Conservation (phyloP, 30 jellyfish, hydroid and myxozoan species). For the Aurelia aurita region DNA sequence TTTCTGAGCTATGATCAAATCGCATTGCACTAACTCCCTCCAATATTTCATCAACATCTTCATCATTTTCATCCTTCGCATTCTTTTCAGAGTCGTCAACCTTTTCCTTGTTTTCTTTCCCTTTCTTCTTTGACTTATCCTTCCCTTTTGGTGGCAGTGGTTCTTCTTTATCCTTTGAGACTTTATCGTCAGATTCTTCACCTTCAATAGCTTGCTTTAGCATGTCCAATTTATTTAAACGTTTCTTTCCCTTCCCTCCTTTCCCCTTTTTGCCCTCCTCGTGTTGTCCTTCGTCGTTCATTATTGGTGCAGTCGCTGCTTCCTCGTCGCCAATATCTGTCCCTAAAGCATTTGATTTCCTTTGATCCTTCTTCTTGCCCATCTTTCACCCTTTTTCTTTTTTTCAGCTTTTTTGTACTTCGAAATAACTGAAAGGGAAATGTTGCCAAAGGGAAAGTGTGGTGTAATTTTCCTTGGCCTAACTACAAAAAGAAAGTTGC, state of each 20-base stretch:
- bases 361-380: slow-evolving; percentile 51
- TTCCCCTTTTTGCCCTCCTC: not conserved
- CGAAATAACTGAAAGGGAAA: no score
- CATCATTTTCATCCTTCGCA: not conserved
- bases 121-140: slow-evolving; percentile 10
- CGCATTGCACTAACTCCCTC: slow-evolving; percentile 4
- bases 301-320: not conserved
- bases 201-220: slow-evolving; percentile 84
- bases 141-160: not conserved
- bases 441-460: no score
- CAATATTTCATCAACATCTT: slow-evolving; percentile 19
- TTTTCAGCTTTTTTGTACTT: no score
- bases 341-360: not conserved
- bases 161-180: not conserved
- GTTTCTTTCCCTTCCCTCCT: slow-evolving; percentile 46
- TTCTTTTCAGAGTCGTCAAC: slow-evolving; percentile 25
- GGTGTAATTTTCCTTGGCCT: no score
- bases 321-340: not conserved
- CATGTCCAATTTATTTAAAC: slow-evolving; percentile 70
- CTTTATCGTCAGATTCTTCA: slow-evolving; percentile 50
- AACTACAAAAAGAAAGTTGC: no score
- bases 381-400: not conserved
- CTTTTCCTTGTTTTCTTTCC: slow-evolving; percentile 13
- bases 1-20: slow-evolving; percentile 50
- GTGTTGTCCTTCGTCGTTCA: not conserved